Evolutionary conservation across 2,797 vertebrate genomes (phyloP).

Genomic region (Macropodus opercularis): DNA sequence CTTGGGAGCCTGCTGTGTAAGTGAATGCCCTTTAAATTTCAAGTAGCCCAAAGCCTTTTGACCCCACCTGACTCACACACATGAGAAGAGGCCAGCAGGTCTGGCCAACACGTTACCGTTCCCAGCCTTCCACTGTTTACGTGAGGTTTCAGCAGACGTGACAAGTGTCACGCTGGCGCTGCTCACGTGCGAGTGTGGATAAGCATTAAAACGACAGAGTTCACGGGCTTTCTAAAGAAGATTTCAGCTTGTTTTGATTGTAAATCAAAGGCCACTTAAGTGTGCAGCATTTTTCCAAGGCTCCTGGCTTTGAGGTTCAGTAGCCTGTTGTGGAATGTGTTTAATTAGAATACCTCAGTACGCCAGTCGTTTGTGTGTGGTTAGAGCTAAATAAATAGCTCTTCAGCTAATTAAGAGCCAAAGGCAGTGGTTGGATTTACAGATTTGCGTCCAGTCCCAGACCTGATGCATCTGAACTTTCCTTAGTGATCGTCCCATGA

Average conservation of each 20-base stretch:
- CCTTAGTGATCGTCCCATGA: slow-evolving; percentile 31
- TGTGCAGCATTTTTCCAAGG: slow-evolving; percentile 18
- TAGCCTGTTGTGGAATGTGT: slow-evolving; percentile 59
- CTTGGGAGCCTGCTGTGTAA: slow-evolving; percentile 1
- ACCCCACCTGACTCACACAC: slow-evolving; percentile 34
- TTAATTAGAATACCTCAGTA: slow-evolving; percentile 69
- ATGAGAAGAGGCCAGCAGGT: too few relatives aligned
- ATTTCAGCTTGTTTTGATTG: slow-evolving; percentile 35
- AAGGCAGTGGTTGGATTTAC: slow-evolving; percentile 41
- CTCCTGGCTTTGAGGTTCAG: slow-evolving; percentile 55
- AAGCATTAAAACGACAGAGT: slow-evolving; percentile 2
- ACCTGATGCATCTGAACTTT: slow-evolving; percentile 1
- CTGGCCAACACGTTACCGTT: background rate
- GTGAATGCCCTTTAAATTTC: slow-evolving; percentile 54
- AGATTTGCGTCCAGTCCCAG: slow-evolving; percentile 27
- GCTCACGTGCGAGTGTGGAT: background rate
- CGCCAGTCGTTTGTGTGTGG: slow-evolving; percentile 64
- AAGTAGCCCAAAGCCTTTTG: slow-evolving; percentile 40
- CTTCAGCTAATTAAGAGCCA: slow-evolving; percentile 67
- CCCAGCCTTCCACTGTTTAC: slow-evolving; percentile 1
- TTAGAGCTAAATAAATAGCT: slow-evolving; percentile 55
- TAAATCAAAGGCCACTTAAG: slow-evolving; percentile 35
- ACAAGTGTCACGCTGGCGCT: slow-evolving; percentile 2
- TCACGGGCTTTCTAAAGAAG: slow-evolving; percentile 4
- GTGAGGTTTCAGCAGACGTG: background rate